Base-by-base conservation (phyloP, 2,888 invertebrate genomes). In the Lysandra bellargus region DNA sequence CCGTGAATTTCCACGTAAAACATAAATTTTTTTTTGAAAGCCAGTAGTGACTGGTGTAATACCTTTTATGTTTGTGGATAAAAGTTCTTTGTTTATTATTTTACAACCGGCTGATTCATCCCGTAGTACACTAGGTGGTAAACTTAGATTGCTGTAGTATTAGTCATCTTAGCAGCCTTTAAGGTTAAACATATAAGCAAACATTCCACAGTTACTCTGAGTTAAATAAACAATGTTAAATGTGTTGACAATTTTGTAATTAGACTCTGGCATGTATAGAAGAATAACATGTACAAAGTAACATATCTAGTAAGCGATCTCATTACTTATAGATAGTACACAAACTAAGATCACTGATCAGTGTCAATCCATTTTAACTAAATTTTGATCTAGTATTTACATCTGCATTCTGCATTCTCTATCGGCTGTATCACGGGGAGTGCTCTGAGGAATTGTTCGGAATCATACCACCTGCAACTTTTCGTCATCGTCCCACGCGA, bases 1-100 rank as follows among this genome's bases (percentile, higher is more conserved):
- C 53, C 30, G 1, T 78, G n/a, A 30, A 78, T 72, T 2, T 78
- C 81, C 80, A 81, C 86, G 86, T 86, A 83, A 82, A 49, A 79
- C 57, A 75, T 78, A 17, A 53, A 76, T 69, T 80, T 78, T 75
- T 80, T 78, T 85, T 85, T 84, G 84, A 83, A 69, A 80, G 83
- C 84, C 84, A 85, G 84, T 83, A 80, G 12, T 12, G 3, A 23
- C 44, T 14, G 14, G 9, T 81, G 80, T 60, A 30, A 69, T 61
- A 61, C 61, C 75, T 44, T 44, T 57, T 79, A 61, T 44, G 33
- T 75, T 79, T 79, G 73, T 14, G 33, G 73, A 78, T 57, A 79
- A 75, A 61, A 75, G 49, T 53, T 49, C 79, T 83, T 84, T 85
- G 84, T 84, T 86, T 85, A 83, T 84, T 83, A 81, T 82, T 81